Conservation (phyloP, 2,797 vertebrate genomes). For the Eulemur rubriventer region DNA sequence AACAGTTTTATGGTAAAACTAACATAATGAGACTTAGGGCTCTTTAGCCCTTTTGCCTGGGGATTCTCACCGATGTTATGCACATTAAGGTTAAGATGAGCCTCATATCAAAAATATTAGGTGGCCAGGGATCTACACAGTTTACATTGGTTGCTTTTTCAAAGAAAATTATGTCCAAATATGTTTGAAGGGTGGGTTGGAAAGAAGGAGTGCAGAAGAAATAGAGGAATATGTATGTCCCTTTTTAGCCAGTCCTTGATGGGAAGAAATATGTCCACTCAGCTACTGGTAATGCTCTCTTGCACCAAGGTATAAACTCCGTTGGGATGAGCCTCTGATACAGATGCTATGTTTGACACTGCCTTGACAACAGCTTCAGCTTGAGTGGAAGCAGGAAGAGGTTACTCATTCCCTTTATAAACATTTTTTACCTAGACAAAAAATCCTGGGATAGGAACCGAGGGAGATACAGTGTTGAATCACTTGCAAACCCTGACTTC, state of each 20-base stretch:
- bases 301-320: neutral
- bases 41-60: constrained; percentile 49
- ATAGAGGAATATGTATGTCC: neutral
- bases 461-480: neutral
- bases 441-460: neutral
- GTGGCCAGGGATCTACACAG: neutral
- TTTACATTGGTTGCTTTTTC: neutral
- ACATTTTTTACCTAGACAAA: neutral
- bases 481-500: neutral
- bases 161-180: constrained; percentile 13
- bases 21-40: constrained; percentile 74
- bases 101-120: neutral
- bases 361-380: neutral
- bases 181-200: neutral
- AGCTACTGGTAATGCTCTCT: neutral
- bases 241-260: neutral
- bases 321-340: neutral
- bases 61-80: constrained; percentile 37
- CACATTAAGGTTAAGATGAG: constrained; percentile 34
- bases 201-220: neutral
- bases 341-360: neutral
- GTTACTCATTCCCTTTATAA: neutral
- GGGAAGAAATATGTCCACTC: neutral
- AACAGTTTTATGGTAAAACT: constrained; percentile 77
- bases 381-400: neutral